Percentiles rank a stretch among this genome's conserved stretches.
Conservation (phyloP, 2,113 vertebrate genomes). For the Noturus placidus region DNA sequence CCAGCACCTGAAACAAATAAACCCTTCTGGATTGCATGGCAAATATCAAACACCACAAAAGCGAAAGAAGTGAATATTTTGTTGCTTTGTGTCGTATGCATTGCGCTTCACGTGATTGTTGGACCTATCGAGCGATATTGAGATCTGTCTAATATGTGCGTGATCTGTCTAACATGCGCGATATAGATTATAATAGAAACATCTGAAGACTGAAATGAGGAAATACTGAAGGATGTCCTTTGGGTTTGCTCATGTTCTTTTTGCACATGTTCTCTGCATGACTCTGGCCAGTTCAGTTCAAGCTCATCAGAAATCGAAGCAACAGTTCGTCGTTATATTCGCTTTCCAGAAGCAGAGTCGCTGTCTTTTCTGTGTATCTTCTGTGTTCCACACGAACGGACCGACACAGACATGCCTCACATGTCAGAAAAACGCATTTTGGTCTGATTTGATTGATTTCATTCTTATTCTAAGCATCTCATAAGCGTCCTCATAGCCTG, state of each 20-base stretch:
- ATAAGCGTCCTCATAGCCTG: slow-evolving; percentile 9
- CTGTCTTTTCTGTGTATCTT: not conserved
- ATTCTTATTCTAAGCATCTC: not conserved
- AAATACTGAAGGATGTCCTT: not conserved
- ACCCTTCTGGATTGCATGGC: not conserved
- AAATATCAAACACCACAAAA: not conserved
- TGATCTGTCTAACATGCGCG: not conserved
- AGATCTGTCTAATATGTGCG: not conserved
- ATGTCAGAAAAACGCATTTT: not conserved
- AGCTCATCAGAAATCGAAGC: not conserved
- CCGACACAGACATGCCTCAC: not conserved
- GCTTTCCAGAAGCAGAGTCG: not conserved
- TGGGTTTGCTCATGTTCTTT: not conserved
- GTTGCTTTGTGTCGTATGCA: no score
- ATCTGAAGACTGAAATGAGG: not conserved
- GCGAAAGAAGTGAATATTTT: not conserved
- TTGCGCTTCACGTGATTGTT: no score
- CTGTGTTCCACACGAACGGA: not conserved
- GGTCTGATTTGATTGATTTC: not conserved
- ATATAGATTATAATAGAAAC: not conserved
- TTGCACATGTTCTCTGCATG: not conserved
- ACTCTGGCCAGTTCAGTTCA: not conserved
- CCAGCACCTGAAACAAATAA: not conserved
- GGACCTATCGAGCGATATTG: no score
- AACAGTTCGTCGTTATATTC: not conserved